These are phyloP conservation scores for Pagrus major DNA, from an alignment of 2,113 vertebrate species.

Conservation along the genomic window DNA sequence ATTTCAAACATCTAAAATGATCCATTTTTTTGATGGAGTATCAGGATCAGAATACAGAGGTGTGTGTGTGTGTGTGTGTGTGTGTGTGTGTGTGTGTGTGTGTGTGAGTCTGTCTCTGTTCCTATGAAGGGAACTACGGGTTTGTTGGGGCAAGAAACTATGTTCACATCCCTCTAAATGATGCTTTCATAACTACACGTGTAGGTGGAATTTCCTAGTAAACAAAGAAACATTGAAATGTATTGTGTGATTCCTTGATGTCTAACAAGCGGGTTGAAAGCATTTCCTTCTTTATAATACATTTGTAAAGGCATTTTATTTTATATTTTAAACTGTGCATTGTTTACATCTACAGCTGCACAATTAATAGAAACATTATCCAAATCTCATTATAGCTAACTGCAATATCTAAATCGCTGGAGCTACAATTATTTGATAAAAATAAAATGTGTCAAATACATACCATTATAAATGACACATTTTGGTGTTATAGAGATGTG, in stretches of 20 bases:
- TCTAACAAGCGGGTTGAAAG: not conserved
- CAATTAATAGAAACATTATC: too few relatives aligned
- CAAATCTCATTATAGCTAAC: too few relatives aligned
- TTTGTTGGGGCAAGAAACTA: not conserved
- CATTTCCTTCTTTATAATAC: not conserved
- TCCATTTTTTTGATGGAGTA: not conserved
- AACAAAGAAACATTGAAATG: not conserved
- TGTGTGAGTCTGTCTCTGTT: not conserved
- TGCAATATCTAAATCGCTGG: too few relatives aligned
- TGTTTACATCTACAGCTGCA: too few relatives aligned
- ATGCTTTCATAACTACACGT: not conserved
- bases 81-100: slow-evolving; percentile 1
- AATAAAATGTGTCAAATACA: too few relatives aligned
- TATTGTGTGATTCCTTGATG: not conserved
- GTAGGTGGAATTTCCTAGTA: not conserved
- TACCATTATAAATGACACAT: too few relatives aligned
- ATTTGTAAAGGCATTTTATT: too few relatives aligned
- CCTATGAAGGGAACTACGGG: not conserved
- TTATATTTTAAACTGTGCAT: not conserved
- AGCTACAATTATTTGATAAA: too few relatives aligned
- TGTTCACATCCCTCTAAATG: not conserved
- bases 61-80: slow-evolving; percentile 6
- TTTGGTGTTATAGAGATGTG: too few relatives aligned
- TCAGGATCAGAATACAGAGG: slow-evolving; percentile 19
- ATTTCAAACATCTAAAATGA: slow-evolving; percentile 23